These are phyloP conservation scores for Aelia acuminata DNA, from an alignment of 2,888 invertebrate species.

Conservation along the genomic window DNA sequence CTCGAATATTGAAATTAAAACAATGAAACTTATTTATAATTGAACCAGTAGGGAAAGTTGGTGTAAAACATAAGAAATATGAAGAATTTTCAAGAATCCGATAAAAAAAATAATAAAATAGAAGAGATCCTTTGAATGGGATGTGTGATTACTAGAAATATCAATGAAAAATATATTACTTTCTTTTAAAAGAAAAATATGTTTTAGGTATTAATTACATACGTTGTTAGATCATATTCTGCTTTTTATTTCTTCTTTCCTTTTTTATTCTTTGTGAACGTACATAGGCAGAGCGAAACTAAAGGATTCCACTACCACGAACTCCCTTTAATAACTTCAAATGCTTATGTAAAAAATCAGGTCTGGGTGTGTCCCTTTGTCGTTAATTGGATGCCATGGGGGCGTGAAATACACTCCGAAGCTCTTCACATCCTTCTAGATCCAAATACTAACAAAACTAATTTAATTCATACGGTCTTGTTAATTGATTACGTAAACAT, in stretches of 20 bases:
- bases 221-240: not conserved
- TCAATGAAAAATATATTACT: too few species aligned
- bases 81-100: too few species aligned
- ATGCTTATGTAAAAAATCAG: not conserved
- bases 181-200: too few species aligned
- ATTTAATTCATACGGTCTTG: not conserved
- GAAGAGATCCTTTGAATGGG: too few species aligned
- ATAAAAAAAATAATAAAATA: too few species aligned
- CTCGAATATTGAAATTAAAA: too few species aligned
- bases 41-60: too few species aligned
- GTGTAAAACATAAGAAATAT: too few species aligned
- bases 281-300: not conserved
- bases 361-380: not conserved
- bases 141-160: too few species aligned
- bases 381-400: not conserved
- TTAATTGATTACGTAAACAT: not conserved
- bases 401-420: not conserved
- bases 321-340: not conserved
- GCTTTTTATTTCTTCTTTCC: not conserved
- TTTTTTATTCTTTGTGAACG: not conserved
- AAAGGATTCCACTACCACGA: not conserved
- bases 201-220: not conserved
- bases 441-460: not conserved
- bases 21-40: too few species aligned
- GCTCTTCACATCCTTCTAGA: not conserved